Base-by-base conservation (phyloP, 2,888 invertebrate species). In the Lacanobia oleracea region DNA sequence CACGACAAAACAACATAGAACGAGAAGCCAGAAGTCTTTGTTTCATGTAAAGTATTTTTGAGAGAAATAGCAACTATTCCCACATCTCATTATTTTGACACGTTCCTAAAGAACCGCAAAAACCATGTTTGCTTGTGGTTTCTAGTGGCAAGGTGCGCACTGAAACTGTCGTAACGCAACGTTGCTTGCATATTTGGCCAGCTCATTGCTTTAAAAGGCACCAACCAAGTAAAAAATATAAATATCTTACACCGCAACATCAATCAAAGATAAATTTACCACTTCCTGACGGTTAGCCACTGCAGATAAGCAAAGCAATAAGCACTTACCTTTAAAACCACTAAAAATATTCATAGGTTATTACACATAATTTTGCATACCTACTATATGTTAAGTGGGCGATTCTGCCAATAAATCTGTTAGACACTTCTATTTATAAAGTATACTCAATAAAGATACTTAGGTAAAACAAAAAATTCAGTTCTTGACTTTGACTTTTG, bases 401-500 rank as follows among this genome's bases (percentile, higher is more conserved):
- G 12, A 50, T 23, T 23, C 33, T 45, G 33, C 16, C 43, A 59
- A 67, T 45, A 50, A 21, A 16, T 63, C n/a, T 53, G 1, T 50
- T 43, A 57, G 9, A 16, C 43, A 73, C 40, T 67, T 27, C n/a
- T n/a, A n/a, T n/a, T n/a, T n/a, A n/a, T n/a, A n/a, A n/a, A n/a
- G 12, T 43, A 40, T 21, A 51, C 27, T 40, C 37, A n/a, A 63
- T 45, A 48, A 33, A 57, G n/a, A 75, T 63, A 54, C 33, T 33
- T 43, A 2, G 3, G 0, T 10, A 23, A 37, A 67, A 79, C 40
- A 21, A 51, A 43, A 23, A 54, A 43, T 59, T 0, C 7, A 75
- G 37, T 51, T 51, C 45, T 78, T 81, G 66, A 67, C 40, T 78
- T 78, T 81, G 66, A 67, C 40, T 78, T 67, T 75, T 62, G 37